Evolutionary conservation across 2,888 invertebrate genomes (phyloP).

Genomic region (Hypselothyrea guttata): DNA sequence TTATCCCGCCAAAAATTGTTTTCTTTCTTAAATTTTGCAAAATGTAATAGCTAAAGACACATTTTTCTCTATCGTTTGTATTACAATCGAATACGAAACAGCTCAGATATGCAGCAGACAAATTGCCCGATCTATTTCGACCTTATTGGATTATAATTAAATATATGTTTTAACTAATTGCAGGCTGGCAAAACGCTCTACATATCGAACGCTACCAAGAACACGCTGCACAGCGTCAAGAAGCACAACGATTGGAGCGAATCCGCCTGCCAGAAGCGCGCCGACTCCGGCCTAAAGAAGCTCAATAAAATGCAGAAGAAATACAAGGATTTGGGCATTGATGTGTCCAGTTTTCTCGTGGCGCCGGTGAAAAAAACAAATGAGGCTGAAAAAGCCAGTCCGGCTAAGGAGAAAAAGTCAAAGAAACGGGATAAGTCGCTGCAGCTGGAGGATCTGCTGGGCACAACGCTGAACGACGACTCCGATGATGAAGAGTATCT

Average conservation of each 20-base stretch:
- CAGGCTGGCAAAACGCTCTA: constrained; percentile 79
- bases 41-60: no score
- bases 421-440: constrained; percentile 56
- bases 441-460: constrained; percentile 72
- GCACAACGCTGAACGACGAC: constrained; percentile 77
- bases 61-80: no score
- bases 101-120: no score
- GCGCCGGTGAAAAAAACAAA: constrained; percentile 57
- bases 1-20: no score
- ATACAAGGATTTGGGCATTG: constrained; percentile 76
- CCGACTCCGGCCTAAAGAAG: constrained; percentile 61
- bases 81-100: no score
- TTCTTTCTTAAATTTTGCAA: no score
- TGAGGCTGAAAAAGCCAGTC: constrained; percentile 31
- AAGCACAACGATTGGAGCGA: constrained; percentile 78
- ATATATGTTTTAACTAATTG: no score
- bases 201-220: constrained; percentile 71
- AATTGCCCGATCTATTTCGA: no score
- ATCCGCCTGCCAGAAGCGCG: constrained; percentile 73
- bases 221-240: constrained; percentile 61
- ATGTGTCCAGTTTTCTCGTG: constrained; percentile 68
- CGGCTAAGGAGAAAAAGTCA: constrained; percentile 41
- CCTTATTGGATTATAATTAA: no score
- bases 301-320: constrained; percentile 71
- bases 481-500: constrained; percentile 79